Percentiles rank a stretch among this genome's conserved stretches.
These are phyloP conservation scores for Saccopteryx leptura DNA, from an alignment of 2,113 vertebrate species.

Conservation along the genomic window DNA sequence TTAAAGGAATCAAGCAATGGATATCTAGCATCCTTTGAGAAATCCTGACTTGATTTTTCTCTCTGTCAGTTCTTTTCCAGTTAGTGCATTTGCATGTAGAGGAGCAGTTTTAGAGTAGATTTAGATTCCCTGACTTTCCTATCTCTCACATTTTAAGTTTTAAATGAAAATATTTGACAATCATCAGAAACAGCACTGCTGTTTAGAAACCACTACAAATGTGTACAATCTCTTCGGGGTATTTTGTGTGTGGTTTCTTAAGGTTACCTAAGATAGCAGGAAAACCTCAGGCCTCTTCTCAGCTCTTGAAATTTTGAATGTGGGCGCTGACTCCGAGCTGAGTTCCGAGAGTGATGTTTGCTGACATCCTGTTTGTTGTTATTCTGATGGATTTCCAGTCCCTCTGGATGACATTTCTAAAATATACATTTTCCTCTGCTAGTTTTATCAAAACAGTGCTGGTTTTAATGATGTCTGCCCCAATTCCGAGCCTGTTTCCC, in stretches of 20 bases:
- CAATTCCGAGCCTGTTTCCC: background rate
- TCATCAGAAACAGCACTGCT: background rate
- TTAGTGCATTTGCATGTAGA: background rate
- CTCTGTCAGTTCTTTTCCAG: background rate
- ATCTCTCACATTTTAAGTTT: constrained; percentile 22
- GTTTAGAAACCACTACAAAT: background rate
- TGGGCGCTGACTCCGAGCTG: background rate
- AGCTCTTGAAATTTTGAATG: background rate
- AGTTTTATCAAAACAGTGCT: background rate
- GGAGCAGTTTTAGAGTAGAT: background rate
- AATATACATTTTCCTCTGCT: background rate
- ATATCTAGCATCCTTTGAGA: background rate
- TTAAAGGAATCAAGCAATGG: background rate
- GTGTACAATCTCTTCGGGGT: background rate
- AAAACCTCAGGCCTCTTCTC: background rate
- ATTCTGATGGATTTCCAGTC: background rate
- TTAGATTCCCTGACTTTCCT: background rate
- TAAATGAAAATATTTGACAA: constrained; percentile 43
- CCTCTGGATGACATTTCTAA: background rate
- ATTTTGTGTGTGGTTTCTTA: background rate
- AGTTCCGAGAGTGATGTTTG: background rate
- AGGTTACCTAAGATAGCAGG: background rate
- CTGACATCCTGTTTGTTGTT: background rate
- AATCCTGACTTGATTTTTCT: background rate
- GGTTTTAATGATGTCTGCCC: background rate